These are phyloP conservation scores for Acanthosepion esculentum DNA, from an alignment of 2,888 invertebrate species.

Conservation along the genomic window DNA sequence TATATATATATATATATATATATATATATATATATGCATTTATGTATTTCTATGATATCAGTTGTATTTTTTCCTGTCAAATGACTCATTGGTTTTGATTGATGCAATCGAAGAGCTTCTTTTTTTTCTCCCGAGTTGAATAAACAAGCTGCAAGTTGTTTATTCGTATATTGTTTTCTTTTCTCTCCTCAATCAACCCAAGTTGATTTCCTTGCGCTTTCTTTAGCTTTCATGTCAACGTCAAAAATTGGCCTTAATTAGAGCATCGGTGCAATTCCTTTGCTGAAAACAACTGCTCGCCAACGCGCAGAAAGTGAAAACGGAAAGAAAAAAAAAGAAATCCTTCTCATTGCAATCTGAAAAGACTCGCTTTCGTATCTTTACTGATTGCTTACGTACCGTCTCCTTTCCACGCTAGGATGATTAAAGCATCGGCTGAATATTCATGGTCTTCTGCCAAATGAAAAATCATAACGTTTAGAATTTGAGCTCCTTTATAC, in stretches of 20 bases:
- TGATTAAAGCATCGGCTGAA: not conserved
- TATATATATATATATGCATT: not conserved
- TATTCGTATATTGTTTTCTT: not conserved
- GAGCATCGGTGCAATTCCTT: not conserved
- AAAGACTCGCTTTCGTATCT: not conserved
- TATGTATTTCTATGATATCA: not conserved
- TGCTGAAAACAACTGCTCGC: not conserved
- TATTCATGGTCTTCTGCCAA: not conserved
- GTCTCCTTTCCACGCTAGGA: not conserved
- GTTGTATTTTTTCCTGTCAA: not conserved
- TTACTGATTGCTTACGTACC: not conserved
- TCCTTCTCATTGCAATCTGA: not conserved
- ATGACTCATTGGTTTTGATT: not conserved
- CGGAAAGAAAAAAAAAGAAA: not conserved
- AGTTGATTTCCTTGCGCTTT: not conserved
- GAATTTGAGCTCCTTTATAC: too few relatives aligned
- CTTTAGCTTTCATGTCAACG: not conserved
- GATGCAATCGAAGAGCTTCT: not conserved
- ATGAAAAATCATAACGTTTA: not conserved
- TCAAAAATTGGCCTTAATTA: not conserved
- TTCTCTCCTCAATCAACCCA: not conserved
- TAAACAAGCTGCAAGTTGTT: not conserved
- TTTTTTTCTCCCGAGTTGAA: too few relatives aligned
- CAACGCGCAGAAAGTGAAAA: not conserved
- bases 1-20: too few relatives aligned